phyloP scores from a whole-genome alignment of 2,888 invertebrate genomes.

The Drosophila koepferae region DNA sequence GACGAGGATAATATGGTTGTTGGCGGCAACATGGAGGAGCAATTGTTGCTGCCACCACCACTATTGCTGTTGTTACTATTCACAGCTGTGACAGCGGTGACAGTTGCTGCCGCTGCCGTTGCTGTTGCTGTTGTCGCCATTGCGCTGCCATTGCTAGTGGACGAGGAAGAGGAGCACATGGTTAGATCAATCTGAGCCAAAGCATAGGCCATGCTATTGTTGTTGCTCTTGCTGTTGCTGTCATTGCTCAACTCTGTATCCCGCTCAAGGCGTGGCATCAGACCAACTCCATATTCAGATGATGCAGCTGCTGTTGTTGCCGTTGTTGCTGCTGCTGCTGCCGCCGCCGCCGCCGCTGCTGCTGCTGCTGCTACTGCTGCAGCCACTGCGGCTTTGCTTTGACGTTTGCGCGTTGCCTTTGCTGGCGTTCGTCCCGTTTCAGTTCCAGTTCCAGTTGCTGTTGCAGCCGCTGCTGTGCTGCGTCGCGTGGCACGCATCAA shows the following conservation, averaged over 20 bases:
- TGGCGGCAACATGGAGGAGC: constrained; percentile 80
- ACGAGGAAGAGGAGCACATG: constrained; percentile 81
- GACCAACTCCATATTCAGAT: constrained; percentile 4
- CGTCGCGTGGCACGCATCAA: constrained; percentile 80
- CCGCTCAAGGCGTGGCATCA: constrained; percentile 30
- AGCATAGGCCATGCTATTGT: constrained; percentile 60
- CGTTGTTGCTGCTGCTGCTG: constrained; percentile 6
- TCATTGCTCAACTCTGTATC: constrained; percentile 26
- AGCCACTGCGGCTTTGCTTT: constrained; percentile 35
- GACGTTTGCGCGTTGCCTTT: constrained; percentile 42
- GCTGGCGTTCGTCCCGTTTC: constrained; percentile 24
- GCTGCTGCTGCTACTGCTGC: constrained; percentile 9
- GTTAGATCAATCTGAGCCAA: constrained; percentile 80
- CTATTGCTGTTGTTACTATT: constrained; percentile 36
- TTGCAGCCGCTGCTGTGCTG: constrained; percentile 42
- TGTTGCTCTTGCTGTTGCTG: constrained; percentile 38
- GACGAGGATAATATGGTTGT: constrained; percentile 82
- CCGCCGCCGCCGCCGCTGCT: not conserved
- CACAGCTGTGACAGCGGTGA: constrained; percentile 41
- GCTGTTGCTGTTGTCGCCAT: constrained; percentile 9
- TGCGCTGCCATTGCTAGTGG: constrained; percentile 72
- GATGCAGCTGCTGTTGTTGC: not conserved
- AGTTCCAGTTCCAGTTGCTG: not conserved
- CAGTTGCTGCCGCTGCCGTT: constrained; percentile 3
- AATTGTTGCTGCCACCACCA: constrained; percentile 16